Evolutionary conservation across 1,140 invertebrate species (phyloP).

Genomic region (Centruroides vittatus): DNA sequence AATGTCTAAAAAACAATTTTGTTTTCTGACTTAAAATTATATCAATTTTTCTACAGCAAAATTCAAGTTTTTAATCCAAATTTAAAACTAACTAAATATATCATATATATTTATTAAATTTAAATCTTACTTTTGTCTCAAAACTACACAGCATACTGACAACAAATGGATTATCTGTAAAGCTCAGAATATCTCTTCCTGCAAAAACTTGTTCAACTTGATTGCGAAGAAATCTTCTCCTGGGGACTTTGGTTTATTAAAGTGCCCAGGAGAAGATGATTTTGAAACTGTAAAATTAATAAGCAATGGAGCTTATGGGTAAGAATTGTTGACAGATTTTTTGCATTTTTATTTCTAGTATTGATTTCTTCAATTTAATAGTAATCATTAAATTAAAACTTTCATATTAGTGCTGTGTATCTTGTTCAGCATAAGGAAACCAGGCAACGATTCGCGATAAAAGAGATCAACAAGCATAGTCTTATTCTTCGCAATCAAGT

Average conservation of each 20-base stretch:
- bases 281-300: conserved; percentile 96
- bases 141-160: conserved; percentile 98
- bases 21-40: too few relatives aligned
- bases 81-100: too few relatives aligned
- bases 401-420: conserved; percentile 69
- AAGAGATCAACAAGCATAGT: conserved; percentile 99
- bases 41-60: too few relatives aligned
- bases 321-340: conserved; percentile 1
- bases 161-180: conserved; percentile 99
- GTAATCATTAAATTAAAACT: too few relatives aligned
- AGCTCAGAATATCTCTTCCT: conserved; percentile 96
- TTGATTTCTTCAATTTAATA: too few relatives aligned
- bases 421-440: conserved; percentile 90
- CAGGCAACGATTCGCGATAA: conserved; percentile 92
- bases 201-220: conserved; percentile 98
- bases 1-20: too few relatives aligned
- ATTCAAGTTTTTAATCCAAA: too few relatives aligned
- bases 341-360: too few relatives aligned
- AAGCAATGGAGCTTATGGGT: conserved; percentile 69
- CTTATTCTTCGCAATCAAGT: conserved; percentile 94
- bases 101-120: too few relatives aligned
- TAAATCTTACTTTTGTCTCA: conserved; percentile 61
- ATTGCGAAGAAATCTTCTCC: conserved; percentile 91
- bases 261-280: conserved; percentile 73
- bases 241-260: too few relatives aligned